phyloP scores from a whole-genome alignment of 2,113 vertebrate species.

The Collichthys lucidus region DNA sequence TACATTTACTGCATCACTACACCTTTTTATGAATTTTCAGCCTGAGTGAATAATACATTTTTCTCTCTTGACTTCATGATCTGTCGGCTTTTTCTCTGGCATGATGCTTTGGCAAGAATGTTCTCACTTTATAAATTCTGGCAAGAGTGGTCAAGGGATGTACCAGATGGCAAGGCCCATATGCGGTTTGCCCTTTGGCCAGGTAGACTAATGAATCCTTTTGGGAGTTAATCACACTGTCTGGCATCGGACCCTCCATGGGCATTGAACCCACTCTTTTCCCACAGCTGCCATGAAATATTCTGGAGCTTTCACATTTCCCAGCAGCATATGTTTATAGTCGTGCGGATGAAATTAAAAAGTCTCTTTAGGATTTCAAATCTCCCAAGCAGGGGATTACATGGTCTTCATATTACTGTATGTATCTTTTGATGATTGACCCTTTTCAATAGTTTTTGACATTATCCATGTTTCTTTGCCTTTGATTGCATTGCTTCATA shows the following conservation, averaged over 20 bases:
- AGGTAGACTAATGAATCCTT: conserved; percentile 84
- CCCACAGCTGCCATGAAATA: conserved; percentile 59
- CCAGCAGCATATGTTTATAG: conserved; percentile 56
- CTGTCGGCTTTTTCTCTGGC: conserved; percentile 62
- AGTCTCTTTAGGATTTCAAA: conserved; percentile 20
- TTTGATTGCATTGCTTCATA: neutral
- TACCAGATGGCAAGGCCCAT: conserved; percentile 80
- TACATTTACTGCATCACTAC: conserved; percentile 53
- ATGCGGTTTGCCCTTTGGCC: conserved; percentile 81
- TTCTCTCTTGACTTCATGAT: conserved; percentile 56
- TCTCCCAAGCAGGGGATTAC: conserved; percentile 8
- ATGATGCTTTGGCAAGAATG: conserved; percentile 52
- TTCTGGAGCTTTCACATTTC: conserved; percentile 46
- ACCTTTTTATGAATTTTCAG: conserved; percentile 63
- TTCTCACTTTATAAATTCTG: conserved; percentile 70
- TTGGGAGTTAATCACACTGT: conserved; percentile 75
- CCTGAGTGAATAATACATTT: conserved; percentile 44
- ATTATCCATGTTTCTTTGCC: neutral
- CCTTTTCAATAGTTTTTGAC: neutral
- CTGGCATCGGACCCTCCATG: conserved; percentile 70
- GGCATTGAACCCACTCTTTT: conserved; percentile 59
- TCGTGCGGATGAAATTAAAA: conserved; percentile 27
- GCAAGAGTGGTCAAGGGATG: conserved; percentile 70
- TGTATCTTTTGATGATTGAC: neutral
- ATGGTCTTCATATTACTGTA: neutral